Percentiles rank a stretch among this genome's conserved stretches.
phyloP scores from a whole-genome alignment of 2,113 vertebrate species.

The Caracal caracal region DNA sequence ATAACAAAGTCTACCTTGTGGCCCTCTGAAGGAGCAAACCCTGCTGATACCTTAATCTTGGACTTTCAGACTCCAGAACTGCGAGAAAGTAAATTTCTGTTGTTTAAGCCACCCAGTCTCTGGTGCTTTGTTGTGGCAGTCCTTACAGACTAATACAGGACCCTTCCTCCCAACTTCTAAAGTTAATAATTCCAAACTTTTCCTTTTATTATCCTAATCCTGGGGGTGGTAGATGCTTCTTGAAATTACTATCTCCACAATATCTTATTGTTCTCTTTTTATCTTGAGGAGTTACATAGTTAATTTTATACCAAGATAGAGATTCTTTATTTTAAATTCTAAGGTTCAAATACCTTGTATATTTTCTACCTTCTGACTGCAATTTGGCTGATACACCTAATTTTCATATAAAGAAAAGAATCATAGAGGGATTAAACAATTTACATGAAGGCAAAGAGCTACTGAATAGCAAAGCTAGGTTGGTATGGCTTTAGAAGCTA shows the following conservation, averaged over 20 bases:
- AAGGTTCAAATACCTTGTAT: not conserved
- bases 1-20: not conserved
- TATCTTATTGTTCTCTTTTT: not conserved
- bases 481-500: not conserved
- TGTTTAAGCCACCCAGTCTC: not conserved
- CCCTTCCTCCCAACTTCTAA: not conserved
- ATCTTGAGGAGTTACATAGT: not conserved
- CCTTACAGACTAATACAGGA: not conserved
- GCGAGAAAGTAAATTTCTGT: not conserved
- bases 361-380: not conserved
- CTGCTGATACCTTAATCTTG: not conserved
- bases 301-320: not conserved
- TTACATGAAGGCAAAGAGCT: not conserved
- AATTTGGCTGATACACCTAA: not conserved
- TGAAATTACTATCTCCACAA: not conserved
- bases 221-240: not conserved
- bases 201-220: not conserved
- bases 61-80: not conserved
- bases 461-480: not conserved
- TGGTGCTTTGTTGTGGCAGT: not conserved
- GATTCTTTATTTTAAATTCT: not conserved
- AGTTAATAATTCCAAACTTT: not conserved
- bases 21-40: not conserved
- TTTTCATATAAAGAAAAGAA: not conserved
- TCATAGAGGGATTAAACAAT: not conserved